Conservation (phyloP, 2,888 invertebrate species). For the Eumerus sabulonum region DNA sequence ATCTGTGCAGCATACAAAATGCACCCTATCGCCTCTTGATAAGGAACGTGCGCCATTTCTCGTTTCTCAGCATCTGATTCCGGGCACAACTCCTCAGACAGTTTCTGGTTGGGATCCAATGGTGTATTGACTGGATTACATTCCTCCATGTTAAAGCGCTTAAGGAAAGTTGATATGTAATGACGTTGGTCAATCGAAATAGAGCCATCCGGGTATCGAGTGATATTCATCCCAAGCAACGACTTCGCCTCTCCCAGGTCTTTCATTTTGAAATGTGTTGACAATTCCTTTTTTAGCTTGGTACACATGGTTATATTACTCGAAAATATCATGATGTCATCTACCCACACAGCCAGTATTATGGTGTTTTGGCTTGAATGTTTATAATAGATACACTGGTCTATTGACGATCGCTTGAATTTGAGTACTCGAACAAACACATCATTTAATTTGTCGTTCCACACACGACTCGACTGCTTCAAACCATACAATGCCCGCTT, state of each 20-base stretch:
- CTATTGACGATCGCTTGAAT: slow-evolving; percentile 33
- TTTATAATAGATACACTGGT: no score
- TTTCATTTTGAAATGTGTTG: slow-evolving; percentile 46
- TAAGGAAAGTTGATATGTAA: slow-evolving; percentile 33
- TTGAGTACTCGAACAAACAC: slow-evolving; percentile 22
- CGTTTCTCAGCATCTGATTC: slow-evolving; percentile 37
- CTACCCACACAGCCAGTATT: slow-evolving; percentile 52
- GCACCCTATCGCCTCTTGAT: slow-evolving; percentile 35
- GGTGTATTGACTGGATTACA: slow-evolving; percentile 52
- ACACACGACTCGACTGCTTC: slow-evolving; percentile 54
- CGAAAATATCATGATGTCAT: slow-evolving; percentile 40
- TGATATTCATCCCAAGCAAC: slow-evolving; percentile 39
- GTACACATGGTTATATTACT: slow-evolving; percentile 24
- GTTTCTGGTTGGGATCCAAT: slow-evolving; percentile 43
- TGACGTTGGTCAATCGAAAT: slow-evolving; percentile 42
- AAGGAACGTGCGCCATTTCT: slow-evolving; percentile 46
- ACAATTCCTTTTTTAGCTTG: slow-evolving; percentile 27
- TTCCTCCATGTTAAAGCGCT: slow-evolving; percentile 44
- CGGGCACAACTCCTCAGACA: no score
- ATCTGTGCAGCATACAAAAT: slow-evolving; percentile 41
- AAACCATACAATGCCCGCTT: slow-evolving; percentile 63
- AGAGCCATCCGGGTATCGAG: slow-evolving; percentile 12
- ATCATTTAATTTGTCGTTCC: slow-evolving; percentile 47
- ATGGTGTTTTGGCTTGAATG: no score
- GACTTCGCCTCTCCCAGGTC: slow-evolving; percentile 31